A percentile compares a stretch with the other conserved stretches of the same genome.
phyloP scores from a whole-genome alignment of 2,797 vertebrate genomes.

The Enteromius fasciolatus region DNA sequence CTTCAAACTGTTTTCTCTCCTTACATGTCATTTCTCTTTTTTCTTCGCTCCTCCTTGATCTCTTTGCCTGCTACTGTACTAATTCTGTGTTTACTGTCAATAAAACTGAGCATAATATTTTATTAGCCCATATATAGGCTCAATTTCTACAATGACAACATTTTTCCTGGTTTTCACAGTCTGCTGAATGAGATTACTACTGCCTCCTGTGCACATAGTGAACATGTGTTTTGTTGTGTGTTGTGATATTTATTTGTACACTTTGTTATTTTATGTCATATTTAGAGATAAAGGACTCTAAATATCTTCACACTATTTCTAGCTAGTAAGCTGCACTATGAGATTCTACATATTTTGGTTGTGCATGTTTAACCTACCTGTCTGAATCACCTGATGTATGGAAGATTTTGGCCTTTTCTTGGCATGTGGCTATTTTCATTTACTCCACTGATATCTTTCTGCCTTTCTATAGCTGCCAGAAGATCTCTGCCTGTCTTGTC shows the following conservation, averaged over 20 bases:
- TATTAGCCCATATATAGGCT: conserved; percentile 65
- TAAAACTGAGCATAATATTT: conserved; percentile 60
- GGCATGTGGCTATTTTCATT: conserved; percentile 32
- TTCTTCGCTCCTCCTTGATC: conserved; percentile 30
- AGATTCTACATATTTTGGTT: neutral
- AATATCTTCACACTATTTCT: neutral
- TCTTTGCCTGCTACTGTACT: conserved; percentile 46
- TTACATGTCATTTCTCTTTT: conserved; percentile 7
- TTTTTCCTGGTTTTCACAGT: conserved; percentile 57
- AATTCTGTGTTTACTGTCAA: conserved; percentile 54
- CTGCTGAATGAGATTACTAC: conserved; percentile 48
- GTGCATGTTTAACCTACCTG: neutral
- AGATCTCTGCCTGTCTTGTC: conserved; percentile 48
- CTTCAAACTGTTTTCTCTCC: neutral
- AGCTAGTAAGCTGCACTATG: neutral
- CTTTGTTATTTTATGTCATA: conserved; percentile 6
- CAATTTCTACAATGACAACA: conserved; percentile 51
- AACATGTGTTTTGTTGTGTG: conserved; percentile 19
- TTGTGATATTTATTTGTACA: neutral
- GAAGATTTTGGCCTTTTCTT: conserved; percentile 13
- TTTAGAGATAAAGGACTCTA: neutral
- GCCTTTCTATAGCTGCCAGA: conserved; percentile 20
- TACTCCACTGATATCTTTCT: conserved; percentile 1
- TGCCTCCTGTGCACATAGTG: conserved; percentile 35
- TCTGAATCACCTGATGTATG: neutral